These are phyloP conservation scores for Uropsilus gracilis DNA, from an alignment of 2,113 vertebrate species.

Conservation along the genomic window DNA sequence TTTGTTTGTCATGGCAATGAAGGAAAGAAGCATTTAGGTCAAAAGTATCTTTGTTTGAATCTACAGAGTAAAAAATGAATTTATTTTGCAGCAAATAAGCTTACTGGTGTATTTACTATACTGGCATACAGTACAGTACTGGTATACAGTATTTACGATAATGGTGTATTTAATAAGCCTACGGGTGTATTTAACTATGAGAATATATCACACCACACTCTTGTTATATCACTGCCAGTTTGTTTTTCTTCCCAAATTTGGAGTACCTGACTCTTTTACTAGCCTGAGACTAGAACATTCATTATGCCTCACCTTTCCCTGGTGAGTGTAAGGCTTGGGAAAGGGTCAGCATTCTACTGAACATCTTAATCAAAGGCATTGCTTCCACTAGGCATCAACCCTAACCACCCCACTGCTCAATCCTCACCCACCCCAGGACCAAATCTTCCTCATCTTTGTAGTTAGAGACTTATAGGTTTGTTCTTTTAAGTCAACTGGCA, in stretches of 20 bases:
- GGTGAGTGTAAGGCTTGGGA: not conserved
- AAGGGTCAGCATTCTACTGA: not conserved
- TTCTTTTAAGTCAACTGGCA: not conserved
- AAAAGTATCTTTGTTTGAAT: not conserved
- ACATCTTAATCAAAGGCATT: not conserved
- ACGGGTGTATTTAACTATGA: not conserved
- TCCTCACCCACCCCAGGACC: not conserved
- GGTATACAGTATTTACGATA: too few species aligned
- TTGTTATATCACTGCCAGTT: not conserved
- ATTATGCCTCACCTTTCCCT: not conserved
- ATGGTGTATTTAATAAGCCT: too few species aligned
- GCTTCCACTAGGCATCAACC: not conserved
- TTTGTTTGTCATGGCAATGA: not conserved
- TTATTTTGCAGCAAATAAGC: not conserved
- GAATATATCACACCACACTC: fast-evolving
- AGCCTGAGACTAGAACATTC: not conserved
- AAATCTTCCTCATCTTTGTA: not conserved
- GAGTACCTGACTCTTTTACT: not conserved
- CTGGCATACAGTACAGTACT: too few species aligned
- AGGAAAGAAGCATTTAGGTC: not conserved
- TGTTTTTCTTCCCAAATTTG: not conserved
- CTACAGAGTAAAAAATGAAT: not conserved
- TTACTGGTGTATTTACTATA: not conserved
- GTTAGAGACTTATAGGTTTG: not conserved
- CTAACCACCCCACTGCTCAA: not conserved